Percentiles rank a stretch among this genome's conserved stretches.
Evolutionary conservation across 2,888 invertebrate genomes (phyloP).

Genomic region (Tenthredo notha): DNA sequence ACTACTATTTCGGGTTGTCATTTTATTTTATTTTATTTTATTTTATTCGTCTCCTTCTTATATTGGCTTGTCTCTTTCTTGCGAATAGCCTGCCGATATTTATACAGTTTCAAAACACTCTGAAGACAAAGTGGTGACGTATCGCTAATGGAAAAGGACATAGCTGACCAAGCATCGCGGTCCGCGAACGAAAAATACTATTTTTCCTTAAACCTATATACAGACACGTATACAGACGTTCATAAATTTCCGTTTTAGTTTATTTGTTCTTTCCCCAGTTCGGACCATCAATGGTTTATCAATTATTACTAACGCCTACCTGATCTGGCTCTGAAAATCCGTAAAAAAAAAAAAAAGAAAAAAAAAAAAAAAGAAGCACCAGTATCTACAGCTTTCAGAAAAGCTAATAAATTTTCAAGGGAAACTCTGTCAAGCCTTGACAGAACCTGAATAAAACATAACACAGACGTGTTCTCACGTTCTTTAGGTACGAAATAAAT

Average conservation of each 20-base stretch:
- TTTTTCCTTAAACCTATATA: neutral
- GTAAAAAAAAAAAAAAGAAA: too few relatives aligned
- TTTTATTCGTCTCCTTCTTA: neutral
- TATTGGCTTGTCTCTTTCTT: neutral
- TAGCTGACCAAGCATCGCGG: neutral
- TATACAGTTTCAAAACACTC: neutral
- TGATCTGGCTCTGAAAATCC: neutral
- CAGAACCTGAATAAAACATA: neutral
- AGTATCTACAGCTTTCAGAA: neutral
- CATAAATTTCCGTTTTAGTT: neutral
- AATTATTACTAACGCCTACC: neutral
- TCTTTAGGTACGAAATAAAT: neutral
- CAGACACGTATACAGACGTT: neutral
- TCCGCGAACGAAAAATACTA: neutral
- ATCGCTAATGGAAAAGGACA: slow-evolving; percentile 26
- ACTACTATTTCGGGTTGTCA: neutral
- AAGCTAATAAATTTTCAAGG: neutral
- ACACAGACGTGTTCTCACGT: neutral
- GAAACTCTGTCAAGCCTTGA: neutral
- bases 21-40: neutral
- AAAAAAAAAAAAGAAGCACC: neutral
- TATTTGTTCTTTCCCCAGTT: neutral
- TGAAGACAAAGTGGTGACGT: neutral
- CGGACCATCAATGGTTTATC: slow-evolving; percentile 12
- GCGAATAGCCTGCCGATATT: neutral